A percentile compares a stretch with the other conserved stretches of the same genome.
Evolutionary conservation across 2,888 invertebrate species (phyloP).

Genomic region (Orthosia incerta): DNA sequence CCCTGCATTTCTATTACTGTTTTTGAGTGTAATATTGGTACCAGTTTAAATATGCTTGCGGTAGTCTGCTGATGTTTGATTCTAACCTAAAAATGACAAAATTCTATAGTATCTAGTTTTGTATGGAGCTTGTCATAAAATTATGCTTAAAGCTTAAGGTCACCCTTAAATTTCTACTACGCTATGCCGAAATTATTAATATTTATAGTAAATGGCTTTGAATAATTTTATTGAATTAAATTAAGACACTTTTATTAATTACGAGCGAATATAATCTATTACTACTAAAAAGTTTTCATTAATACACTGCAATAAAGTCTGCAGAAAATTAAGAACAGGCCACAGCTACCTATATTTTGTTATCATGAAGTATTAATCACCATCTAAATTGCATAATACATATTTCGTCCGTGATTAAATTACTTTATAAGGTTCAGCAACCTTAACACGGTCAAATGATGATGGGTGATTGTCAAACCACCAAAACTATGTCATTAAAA

Average conservation of each 20-base stretch:
- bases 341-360: too few species aligned
- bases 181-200: background rate
- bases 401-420: background rate
- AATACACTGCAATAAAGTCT: background rate
- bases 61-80: background rate
- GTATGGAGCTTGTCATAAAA: too few species aligned
- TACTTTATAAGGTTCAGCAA: background rate
- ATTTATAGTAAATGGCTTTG: background rate
- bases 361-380: background rate
- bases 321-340: background rate
- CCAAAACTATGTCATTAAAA: background rate
- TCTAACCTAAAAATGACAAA: background rate
- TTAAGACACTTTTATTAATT: constrained; percentile 31
- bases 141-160: background rate
- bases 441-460: background rate
- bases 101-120: too few species aligned
- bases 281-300: background rate
- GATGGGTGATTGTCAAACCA: constrained; percentile 6
- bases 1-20: background rate
- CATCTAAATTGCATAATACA: background rate
- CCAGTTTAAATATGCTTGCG: background rate
- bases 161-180: background rate
- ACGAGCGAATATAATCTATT: background rate
- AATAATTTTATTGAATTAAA: constrained; percentile 15
- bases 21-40: too few species aligned